Conservation (phyloP, 2,888 invertebrate species). For the Ophion costatus region DNA sequence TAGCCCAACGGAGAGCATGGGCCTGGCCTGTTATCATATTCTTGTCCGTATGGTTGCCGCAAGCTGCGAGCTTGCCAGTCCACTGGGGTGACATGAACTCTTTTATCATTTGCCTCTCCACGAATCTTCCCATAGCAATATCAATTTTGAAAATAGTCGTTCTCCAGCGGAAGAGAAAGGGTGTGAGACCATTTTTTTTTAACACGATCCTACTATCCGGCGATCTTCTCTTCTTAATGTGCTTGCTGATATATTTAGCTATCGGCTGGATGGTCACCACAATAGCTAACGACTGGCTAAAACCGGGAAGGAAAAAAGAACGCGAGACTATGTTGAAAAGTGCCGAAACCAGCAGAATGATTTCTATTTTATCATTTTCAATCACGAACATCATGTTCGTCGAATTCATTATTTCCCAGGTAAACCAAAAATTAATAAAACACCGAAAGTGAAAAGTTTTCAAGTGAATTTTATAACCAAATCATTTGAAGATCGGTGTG, state of each 20-base stretch:
- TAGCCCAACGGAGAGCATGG: constrained; percentile 58
- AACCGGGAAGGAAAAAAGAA: constrained; percentile 36
- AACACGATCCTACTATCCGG: neutral
- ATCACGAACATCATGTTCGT: constrained; percentile 59
- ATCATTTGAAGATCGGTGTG: neutral
- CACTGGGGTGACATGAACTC: constrained; percentile 69
- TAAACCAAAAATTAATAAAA: constrained; percentile 13
- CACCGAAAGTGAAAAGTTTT: neutral
- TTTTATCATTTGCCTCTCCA: constrained; percentile 72
- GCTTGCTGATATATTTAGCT: constrained; percentile 36
- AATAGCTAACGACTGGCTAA: constrained; percentile 60
- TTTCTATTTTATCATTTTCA: constrained; percentile 67
- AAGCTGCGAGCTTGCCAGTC: constrained; percentile 55
- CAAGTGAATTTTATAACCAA: constrained; percentile 28
- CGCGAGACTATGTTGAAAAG: constrained; percentile 54
- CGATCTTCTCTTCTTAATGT: neutral
- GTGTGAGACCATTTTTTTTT: constrained; percentile 51
- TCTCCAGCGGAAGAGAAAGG: constrained; percentile 69
- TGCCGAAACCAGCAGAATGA: constrained; percentile 66
- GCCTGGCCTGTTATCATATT: constrained; percentile 47
- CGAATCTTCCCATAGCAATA: constrained; percentile 70
- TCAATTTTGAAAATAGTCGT: constrained; percentile 69
- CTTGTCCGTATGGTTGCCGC: constrained; percentile 59
- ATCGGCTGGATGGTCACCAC: constrained; percentile 40
- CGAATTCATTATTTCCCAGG: constrained; percentile 53